These are phyloP conservation scores for Delphinapterus leucas DNA, from an alignment of 2,113 vertebrate genomes.

Conservation along the genomic window DNA sequence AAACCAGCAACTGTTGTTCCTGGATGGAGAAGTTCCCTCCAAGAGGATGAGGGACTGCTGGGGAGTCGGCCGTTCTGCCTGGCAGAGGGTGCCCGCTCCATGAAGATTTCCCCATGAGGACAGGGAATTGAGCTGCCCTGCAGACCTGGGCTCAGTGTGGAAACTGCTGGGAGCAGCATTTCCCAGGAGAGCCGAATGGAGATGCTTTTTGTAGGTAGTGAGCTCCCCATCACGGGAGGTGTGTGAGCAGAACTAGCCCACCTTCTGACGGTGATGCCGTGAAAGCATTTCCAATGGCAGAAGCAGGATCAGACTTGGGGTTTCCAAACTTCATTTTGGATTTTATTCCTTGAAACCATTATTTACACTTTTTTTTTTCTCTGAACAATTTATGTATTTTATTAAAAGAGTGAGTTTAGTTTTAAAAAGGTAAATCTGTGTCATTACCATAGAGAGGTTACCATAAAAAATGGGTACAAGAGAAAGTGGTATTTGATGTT, in stretches of 20 bases:
- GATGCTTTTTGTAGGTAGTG: not conserved
- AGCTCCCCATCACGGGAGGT: not conserved
- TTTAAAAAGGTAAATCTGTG: not conserved
- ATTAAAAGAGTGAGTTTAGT: not conserved
- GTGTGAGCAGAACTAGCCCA: rapidly evolving
- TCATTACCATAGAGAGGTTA: not conserved
- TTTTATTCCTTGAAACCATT: not conserved
- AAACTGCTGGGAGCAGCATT: rapidly evolving
- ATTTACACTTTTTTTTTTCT: not conserved
- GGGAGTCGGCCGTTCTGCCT: too few relatives aligned
- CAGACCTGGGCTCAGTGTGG: not conserved
- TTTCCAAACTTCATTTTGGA: not conserved
- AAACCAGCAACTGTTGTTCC: not conserved
- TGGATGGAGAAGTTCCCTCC: not conserved
- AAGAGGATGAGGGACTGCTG: not conserved
- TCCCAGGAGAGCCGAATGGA: rapidly evolving
- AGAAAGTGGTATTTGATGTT: too few relatives aligned
- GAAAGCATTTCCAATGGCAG: not conserved
- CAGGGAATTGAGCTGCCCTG: rapidly evolving
- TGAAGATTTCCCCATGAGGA: rapidly evolving
- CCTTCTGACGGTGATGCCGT: rapidly evolving
- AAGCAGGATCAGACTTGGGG: not conserved
- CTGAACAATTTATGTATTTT: not conserved
- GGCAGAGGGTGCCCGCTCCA: not conserved
- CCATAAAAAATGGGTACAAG: not conserved